phyloP scores from a whole-genome alignment of 2,888 invertebrate species.

The Falcaria lacertinaria region DNA sequence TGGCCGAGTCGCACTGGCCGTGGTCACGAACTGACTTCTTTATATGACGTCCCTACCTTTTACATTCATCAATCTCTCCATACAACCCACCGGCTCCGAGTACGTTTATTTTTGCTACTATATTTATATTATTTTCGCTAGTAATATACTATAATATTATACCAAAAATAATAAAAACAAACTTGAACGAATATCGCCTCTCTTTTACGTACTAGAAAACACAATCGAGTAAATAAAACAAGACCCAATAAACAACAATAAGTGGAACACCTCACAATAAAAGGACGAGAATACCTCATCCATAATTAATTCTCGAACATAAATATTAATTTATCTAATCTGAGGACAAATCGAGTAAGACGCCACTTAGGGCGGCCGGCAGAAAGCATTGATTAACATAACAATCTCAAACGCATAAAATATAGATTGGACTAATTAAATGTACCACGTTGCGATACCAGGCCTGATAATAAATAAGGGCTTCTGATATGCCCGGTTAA shows the following conservation, averaged over 20 bases:
- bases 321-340: conserved; percentile 42
- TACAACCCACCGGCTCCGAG: no score
- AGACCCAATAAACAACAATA: conserved; percentile 5
- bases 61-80: no score
- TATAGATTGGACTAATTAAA: conserved; percentile 74
- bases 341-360: conserved; percentile 71
- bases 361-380: conserved; percentile 56
- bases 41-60: no score
- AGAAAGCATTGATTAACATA: conserved; percentile 64
- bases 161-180: no score
- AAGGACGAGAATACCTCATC: not conserved
- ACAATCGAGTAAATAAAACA: conserved; percentile 10
- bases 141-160: no score
- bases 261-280: not conserved
- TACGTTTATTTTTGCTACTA: no score
- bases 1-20: no score
- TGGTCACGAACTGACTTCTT: no score
- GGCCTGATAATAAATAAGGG: not conserved
- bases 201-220: no score
- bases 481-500: not conserved
- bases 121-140: no score
- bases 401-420: conserved; percentile 72
- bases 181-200: no score
- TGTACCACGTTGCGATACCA: conserved; percentile 29
- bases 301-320: conserved; percentile 18